A percentile compares a stretch with the other conserved stretches of the same genome.
phyloP scores from a whole-genome alignment of 2,797 vertebrate genomes.

The Monodelphis domestica region DNA sequence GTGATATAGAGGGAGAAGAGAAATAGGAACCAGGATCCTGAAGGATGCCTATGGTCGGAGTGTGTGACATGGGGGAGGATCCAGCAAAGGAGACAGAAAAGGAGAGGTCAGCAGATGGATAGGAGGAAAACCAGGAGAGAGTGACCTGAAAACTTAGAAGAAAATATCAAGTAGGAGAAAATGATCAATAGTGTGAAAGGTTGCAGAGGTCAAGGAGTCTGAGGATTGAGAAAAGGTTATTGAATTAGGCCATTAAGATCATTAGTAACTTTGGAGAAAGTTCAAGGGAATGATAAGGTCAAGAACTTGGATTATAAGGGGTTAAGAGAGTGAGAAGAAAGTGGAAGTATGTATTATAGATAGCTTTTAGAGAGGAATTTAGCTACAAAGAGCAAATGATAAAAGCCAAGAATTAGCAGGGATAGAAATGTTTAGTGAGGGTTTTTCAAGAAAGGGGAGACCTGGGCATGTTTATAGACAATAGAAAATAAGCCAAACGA shows the following conservation, averaged over 20 bases:
- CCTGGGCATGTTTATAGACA: background rate
- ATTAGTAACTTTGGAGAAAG: background rate
- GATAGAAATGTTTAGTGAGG: background rate
- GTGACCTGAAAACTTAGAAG: background rate
- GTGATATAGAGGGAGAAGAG: background rate
- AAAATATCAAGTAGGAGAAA: background rate
- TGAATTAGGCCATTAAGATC: background rate
- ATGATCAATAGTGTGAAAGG: background rate
- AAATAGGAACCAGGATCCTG: background rate
- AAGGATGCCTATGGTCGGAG: background rate
- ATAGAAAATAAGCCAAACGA: background rate
- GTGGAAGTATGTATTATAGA: background rate
- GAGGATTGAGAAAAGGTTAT: background rate
- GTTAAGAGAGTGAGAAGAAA: background rate
- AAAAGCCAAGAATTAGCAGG: background rate
- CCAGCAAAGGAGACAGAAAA: background rate
- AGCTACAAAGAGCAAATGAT: background rate
- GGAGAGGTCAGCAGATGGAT: background rate
- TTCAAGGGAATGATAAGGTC: background rate
- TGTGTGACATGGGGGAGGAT: background rate
- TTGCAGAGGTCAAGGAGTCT: no score
- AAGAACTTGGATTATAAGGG: background rate
- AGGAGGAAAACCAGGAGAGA: background rate
- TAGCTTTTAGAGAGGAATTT: background rate
- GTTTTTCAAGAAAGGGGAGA: background rate